These are phyloP conservation scores for Saturnia japonica DNA, from an alignment of 2,888 invertebrate species.

Conservation along the genomic window DNA sequence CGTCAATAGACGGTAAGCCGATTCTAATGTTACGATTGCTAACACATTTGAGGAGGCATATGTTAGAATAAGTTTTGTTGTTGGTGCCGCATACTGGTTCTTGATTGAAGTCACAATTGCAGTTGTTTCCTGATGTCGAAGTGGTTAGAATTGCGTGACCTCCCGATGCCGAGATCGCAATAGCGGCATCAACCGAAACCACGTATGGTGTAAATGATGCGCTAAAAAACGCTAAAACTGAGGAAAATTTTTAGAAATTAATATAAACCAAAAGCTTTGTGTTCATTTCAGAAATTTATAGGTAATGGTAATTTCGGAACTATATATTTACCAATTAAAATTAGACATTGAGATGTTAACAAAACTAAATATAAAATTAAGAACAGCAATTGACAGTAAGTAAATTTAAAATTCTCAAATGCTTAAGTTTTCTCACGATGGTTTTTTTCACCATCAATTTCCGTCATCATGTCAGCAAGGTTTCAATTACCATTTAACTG, in stretches of 20 bases:
- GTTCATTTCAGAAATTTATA: too few species aligned
- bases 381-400: too few species aligned
- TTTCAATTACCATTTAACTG: too few species aligned
- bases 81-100: slow-evolving; percentile 79
- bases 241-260: not conserved
- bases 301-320: too few species aligned
- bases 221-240: not conserved
- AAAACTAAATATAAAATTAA: too few species aligned
- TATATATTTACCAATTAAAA: too few species aligned
- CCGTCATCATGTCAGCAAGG: too few species aligned
- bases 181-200: slow-evolving; percentile 14
- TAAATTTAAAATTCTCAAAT: too few species aligned
- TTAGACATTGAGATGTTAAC: too few species aligned
- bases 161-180: slow-evolving; percentile 9
- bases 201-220: slow-evolving; percentile 10
- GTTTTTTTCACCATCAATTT: too few species aligned
- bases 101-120: slow-evolving; percentile 24
- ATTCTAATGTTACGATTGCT: slow-evolving; percentile 25
- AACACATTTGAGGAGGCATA: slow-evolving; percentile 38
- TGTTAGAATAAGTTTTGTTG: slow-evolving; percentile 84
- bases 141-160: slow-evolving; percentile 9
- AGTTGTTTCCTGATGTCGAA: slow-evolving; percentile 18
- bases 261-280: not conserved
- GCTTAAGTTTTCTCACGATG: too few species aligned
- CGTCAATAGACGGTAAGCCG: not conserved